Base-by-base conservation (phyloP, 1,140 invertebrate genomes). In the Harlomillsia oculata region DNA sequence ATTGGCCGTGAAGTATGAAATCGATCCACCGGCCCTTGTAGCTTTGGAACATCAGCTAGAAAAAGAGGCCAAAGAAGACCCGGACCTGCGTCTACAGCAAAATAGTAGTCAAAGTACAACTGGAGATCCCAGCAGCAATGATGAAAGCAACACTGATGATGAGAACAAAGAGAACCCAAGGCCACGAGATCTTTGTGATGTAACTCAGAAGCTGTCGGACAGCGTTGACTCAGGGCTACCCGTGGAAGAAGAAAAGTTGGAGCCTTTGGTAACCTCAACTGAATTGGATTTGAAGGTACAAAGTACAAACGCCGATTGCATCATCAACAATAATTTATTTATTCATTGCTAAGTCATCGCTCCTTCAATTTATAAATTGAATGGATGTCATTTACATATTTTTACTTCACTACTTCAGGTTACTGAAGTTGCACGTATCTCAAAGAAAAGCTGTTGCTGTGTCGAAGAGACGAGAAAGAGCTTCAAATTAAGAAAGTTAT, bases 11-110 rank as follows among this genome's bases (percentile, higher is more conserved):
- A 79, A 79, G 67, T 85, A 78, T 71, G 79, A 81, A 1, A 73
- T 95, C 63, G 85, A 90, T 69, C 88, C 89, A 1, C 89, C 90
- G 0, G 83, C 84, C n/a, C 73, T 95, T 44, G 84, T 95, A 32
- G 82, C 89, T 69, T 75, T 94, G 61, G 90, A 94, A 72, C 81
- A 84, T 67, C 89, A 96, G 75, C 93, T 96, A 51, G 89, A 87
- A 14, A 74, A 80, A 39, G 81, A 84, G 68, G 53, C 52, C 20
- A 45, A 52, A 28, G 30, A 37, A 29, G 30, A 43, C 18, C 25
- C 32, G 25, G 37, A 57, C n/a, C 6, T 5, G 9, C 16, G 28
- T 21, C 26, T 32, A 18, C 25, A 14, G 20, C 39, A 48, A 23
- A 40, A 26, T 23, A 44, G 26, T 18, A 44, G 30, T 32, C 26